These are phyloP conservation scores for Acropternis orthonyx DNA, from an alignment of 2,797 vertebrate species.

Conservation along the genomic window DNA sequence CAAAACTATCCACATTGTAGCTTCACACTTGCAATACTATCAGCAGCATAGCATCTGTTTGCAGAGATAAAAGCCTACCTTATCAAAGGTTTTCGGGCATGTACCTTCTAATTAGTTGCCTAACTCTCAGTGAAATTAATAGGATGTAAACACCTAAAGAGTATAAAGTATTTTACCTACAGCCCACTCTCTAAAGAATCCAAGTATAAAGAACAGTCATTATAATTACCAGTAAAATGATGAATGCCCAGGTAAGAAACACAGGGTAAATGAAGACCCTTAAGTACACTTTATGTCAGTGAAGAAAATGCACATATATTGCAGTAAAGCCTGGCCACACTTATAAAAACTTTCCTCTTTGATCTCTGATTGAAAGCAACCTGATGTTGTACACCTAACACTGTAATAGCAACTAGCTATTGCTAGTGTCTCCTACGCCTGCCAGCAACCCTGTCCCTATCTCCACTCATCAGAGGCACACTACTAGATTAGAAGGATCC, in stretches of 20 bases:
- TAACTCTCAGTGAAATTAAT: neutral
- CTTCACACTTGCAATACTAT: neutral
- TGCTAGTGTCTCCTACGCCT: neutral
- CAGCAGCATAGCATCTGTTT: neutral
- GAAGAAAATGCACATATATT: neutral
- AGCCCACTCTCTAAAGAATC: neutral
- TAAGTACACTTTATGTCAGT: neutral
- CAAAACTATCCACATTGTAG: neutral
- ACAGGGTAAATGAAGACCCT: neutral
- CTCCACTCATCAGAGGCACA: neutral
- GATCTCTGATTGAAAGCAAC: neutral
- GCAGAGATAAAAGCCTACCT: neutral
- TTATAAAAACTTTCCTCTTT: neutral
- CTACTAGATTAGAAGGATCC: neutral
- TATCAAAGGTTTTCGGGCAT: conserved; percentile 9
- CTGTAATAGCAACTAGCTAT: neutral
- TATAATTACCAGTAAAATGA: neutral
- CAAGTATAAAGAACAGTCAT: neutral
- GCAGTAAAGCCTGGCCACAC: neutral
- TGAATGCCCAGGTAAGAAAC: neutral
- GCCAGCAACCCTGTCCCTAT: neutral
- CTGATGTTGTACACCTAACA: neutral
- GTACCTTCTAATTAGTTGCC: conserved; percentile 5
- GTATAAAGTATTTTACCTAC: neutral
- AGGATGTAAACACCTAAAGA: neutral